A percentile compares a stretch with the other conserved stretches of the same genome.
Evolutionary conservation across 2,113 vertebrate species (phyloP).

Genomic region (Empidonax traillii): DNA sequence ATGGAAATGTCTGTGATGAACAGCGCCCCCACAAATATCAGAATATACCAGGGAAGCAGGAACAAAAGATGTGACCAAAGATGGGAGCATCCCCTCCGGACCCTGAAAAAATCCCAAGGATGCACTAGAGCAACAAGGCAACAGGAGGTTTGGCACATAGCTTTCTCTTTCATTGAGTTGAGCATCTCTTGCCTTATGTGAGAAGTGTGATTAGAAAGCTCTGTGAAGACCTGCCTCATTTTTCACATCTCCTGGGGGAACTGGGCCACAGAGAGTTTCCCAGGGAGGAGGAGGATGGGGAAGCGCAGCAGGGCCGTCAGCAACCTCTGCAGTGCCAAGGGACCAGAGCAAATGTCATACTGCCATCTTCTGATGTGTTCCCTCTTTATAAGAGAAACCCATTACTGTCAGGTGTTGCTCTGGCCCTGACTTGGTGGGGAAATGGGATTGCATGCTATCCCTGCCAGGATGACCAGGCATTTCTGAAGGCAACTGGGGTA

Average conservation of each 20-base stretch:
- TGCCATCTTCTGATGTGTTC: neutral
- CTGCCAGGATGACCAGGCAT: neutral
- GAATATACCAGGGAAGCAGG: neutral
- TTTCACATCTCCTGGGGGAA: neutral
- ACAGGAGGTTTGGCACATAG: neutral
- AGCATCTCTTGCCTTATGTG: neutral
- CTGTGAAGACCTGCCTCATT: neutral
- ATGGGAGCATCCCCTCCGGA: neutral
- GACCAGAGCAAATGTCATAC: neutral
- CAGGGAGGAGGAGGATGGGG: neutral
- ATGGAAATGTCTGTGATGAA: neutral
- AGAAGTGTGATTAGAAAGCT: neutral
- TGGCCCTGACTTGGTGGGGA: neutral
- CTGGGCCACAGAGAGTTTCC: neutral
- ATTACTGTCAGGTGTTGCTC: neutral
- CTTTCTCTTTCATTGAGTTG: neutral
- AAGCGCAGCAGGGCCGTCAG: neutral
- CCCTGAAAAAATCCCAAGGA: neutral
- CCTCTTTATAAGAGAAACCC: neutral
- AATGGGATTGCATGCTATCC: neutral
- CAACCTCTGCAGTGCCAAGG: rapidly evolving
- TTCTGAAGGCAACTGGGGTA: neutral
- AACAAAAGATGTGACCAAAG: neutral
- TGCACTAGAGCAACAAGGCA: neutral
- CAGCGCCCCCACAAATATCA: neutral